Conservation (phyloP, 2,113 vertebrate species). For the Pterocles burchelli region DNA sequence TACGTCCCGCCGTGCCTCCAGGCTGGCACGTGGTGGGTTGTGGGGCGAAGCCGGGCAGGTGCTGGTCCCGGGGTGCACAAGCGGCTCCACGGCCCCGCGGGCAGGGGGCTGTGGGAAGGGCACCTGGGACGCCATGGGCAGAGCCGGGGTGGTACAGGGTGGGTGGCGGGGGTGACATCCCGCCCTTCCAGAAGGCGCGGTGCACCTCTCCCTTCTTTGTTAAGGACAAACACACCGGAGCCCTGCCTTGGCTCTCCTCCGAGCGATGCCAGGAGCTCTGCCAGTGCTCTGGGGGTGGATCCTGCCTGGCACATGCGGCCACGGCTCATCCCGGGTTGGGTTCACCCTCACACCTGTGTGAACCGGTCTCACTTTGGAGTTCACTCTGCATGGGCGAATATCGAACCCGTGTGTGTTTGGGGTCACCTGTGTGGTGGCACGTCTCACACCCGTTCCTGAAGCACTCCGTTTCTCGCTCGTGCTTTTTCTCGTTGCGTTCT, state of each 20-base stretch:
- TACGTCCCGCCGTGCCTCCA: fast-evolving
- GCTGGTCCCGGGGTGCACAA: not conserved
- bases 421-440: not conserved
- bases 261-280: not conserved
- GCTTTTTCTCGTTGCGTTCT: not conserved
- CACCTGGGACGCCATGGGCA: too few species aligned
- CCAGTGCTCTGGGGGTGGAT: not conserved
- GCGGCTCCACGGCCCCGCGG: fast-evolving
- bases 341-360: not conserved
- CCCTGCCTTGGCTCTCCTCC: not conserved
- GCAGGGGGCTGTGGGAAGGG: too few species aligned
- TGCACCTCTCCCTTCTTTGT: not conserved
- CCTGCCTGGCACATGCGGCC: not conserved
- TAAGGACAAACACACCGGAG: not conserved
- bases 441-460: not conserved
- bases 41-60: fast-evolving
- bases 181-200: too few species aligned
- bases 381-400: not conserved
- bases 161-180: not conserved
- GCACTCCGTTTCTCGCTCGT: not conserved
- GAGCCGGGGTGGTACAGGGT: not conserved
- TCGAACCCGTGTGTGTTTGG: fast-evolving
- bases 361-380: not conserved
- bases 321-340: fast-evolving
- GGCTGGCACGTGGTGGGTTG: not conserved